Conservation (phyloP, 2,888 invertebrate genomes). For the Sthenelais limicola region DNA sequence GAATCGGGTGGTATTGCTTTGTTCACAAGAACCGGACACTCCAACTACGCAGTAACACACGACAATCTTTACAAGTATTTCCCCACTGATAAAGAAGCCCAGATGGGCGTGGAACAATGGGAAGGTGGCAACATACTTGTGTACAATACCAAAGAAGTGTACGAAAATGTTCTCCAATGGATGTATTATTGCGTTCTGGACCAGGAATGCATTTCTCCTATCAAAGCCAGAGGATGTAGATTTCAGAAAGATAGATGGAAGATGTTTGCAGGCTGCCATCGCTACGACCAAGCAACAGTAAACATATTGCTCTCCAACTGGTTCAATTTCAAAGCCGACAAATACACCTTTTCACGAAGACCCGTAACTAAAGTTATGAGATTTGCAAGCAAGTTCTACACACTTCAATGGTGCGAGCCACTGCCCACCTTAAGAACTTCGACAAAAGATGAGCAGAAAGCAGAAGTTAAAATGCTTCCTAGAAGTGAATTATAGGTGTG, state of each 20-base stretch:
- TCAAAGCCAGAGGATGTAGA: constrained; percentile 56
- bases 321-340: constrained; percentile 61
- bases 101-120: constrained; percentile 59
- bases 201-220: constrained; percentile 67
- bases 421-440: no score
- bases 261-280: constrained; percentile 64
- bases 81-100: constrained; percentile 58
- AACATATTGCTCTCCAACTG: constrained; percentile 70
- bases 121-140: constrained; percentile 59
- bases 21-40: constrained; percentile 44
- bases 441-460: no score
- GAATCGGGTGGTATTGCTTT: constrained; percentile 31
- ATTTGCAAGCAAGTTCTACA: neutral
- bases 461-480: no score
- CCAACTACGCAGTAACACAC: constrained; percentile 61
- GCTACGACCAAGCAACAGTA: constrained; percentile 70
- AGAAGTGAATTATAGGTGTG: no score
- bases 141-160: constrained; percentile 64
- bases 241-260: constrained; percentile 49
- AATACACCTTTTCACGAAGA: constrained; percentile 48
- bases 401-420: neutral
- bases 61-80: constrained; percentile 67
- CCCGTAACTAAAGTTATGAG: neutral
- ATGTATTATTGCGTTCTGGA: constrained; percentile 68
- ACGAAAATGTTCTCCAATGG: constrained; percentile 65